These are phyloP conservation scores for Netelia fuscicornis DNA, from an alignment of 2,888 invertebrate genomes.

Conservation along the genomic window DNA sequence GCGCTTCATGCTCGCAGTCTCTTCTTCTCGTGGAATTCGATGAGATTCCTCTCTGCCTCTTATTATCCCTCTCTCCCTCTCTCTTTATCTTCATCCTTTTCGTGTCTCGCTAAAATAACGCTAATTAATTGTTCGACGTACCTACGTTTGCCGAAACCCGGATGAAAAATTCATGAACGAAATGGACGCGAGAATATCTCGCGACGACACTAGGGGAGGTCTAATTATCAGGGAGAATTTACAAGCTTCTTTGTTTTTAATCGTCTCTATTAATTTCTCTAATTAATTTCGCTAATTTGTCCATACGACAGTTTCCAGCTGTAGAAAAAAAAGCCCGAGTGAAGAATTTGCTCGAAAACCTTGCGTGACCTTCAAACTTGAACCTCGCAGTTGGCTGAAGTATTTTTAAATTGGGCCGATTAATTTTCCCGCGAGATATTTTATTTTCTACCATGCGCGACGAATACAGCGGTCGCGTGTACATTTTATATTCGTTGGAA, in stretches of 20 bases:
- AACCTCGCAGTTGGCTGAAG: too few relatives aligned
- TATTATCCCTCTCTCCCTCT: slow-evolving; percentile 15
- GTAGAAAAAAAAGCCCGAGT: background rate
- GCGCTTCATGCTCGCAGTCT: slow-evolving; percentile 52
- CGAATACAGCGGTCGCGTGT: too few relatives aligned
- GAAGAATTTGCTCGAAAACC: background rate
- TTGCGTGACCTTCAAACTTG: background rate
- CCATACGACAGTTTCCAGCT: background rate
- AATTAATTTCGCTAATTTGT: background rate
- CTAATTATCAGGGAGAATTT: slow-evolving; percentile 40
- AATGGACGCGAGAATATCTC: slow-evolving; percentile 34
- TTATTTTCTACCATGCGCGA: too few relatives aligned
- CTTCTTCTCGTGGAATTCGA: slow-evolving; percentile 51
- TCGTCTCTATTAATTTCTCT: background rate
- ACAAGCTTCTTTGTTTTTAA: background rate
- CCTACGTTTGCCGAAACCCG: slow-evolving; percentile 4
- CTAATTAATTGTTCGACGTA: slow-evolving; percentile 61
- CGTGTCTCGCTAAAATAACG: slow-evolving; percentile 46
- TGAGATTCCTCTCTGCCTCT: slow-evolving; percentile 52
- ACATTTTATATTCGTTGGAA: background rate
- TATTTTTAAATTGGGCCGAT: too few relatives aligned
- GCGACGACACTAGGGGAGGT: slow-evolving; percentile 1
- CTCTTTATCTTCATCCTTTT: slow-evolving; percentile 12
- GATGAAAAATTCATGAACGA: background rate
- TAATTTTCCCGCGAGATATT: background rate